phyloP scores from a whole-genome alignment of 1,140 invertebrate genomes.

The Lepidotrigona ventralis region DNA sequence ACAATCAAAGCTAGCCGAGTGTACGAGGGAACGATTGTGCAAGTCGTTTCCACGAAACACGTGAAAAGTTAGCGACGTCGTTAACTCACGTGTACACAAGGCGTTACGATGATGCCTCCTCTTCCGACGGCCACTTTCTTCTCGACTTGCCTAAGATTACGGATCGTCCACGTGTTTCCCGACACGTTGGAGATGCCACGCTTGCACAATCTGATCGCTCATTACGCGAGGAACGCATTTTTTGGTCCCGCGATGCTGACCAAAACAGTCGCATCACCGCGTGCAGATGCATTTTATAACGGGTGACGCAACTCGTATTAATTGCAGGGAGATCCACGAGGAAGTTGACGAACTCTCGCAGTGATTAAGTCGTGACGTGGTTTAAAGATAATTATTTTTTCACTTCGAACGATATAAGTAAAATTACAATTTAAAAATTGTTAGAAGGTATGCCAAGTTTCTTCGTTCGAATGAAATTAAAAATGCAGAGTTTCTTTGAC shows the following conservation, averaged over 20 bases:
- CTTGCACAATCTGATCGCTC: slow-evolving; percentile 37
- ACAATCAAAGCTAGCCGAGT: slow-evolving; percentile 49
- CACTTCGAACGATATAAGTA: neutral
- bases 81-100: slow-evolving; percentile 64
- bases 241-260: neutral
- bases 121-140: slow-evolving; percentile 73
- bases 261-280: neutral
- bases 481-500: too few relatives aligned
- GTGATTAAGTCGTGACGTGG: neutral
- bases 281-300: neutral
- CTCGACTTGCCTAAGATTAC: slow-evolving; percentile 68
- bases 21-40: slow-evolving; percentile 53
- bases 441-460: too few relatives aligned
- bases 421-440: too few relatives aligned
- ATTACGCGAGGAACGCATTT: neutral
- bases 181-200: slow-evolving; percentile 58
- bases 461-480: too few relatives aligned
- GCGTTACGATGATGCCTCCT: slow-evolving; percentile 65
- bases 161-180: slow-evolving; percentile 67
- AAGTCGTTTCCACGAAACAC: slow-evolving; percentile 56
- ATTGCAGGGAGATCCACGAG: neutral
- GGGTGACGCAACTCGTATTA: neutral
- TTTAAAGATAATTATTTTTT: neutral
- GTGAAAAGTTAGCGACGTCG: slow-evolving; percentile 61
- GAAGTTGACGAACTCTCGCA: neutral